Evolutionary conservation across 2,113 vertebrate genomes (phyloP), one percentile per base, ranked within the genome.

Genomic region (Protobothrops flavoviridis): DNA sequence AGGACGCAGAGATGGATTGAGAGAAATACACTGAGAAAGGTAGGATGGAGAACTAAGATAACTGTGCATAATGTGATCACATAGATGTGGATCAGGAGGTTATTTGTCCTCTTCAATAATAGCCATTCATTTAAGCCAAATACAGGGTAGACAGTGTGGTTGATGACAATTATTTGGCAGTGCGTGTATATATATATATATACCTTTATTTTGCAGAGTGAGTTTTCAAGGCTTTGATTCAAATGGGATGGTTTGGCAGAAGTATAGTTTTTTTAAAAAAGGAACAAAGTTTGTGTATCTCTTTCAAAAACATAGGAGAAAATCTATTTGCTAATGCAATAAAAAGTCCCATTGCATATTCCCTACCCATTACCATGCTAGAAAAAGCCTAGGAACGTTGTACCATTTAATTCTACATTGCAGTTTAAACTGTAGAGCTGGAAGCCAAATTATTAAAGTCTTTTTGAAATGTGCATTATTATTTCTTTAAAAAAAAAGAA

Each of bases 371-470:
- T 45, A 26, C n/a, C n/a, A 88, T 20, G 29, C 1, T 48, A 48
- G 24, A 59, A 64, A 29, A 48, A n/a, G 2, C 8, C 26, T 61
- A 26, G 39, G 26, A 43, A 45, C 3, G 20, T 61, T 64, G 89
- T 90, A 43, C 43, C 43, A 56, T 95, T 95, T 86, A 89, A 13
- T 24, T 95, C 87, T 91, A 39, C 24, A 64, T 93, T 94, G 50
- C 94, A 15, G 91, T 94, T 94, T 64, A 94, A 93, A 95, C 21
- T 94, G 45, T 95, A 89, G 90, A 94, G 91, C 55, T 91, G 56
- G 56, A 10, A 94, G 89, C 94, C 95, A 96, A 96, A 89, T 61
- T 94, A 94, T 96, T 94, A 93, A 96, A 94, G 93, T 96, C 94
- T 96, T 96, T 96, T 81, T 81, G 2, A 81, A 81, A 81, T 81